Conservation (phyloP, 2,797 vertebrate species). For the Sebastolobus altivelis region DNA sequence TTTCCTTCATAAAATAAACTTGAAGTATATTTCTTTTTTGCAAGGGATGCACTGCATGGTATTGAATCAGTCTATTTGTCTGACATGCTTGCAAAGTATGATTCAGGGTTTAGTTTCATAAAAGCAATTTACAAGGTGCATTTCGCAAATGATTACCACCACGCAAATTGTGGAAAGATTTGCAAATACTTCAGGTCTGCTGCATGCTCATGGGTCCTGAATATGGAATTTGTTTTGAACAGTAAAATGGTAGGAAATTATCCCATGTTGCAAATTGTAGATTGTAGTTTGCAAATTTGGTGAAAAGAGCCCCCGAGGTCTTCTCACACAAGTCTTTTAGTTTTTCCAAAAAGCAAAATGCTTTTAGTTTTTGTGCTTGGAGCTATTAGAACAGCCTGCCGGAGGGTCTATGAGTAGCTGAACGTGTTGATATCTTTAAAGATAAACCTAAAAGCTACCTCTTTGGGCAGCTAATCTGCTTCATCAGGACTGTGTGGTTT, state of each 20-base stretch:
- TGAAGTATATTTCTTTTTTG: no score
- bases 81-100: neutral
- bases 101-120: neutral
- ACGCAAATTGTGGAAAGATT: neutral
- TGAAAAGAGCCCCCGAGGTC: neutral
- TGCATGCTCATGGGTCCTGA: neutral
- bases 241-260: neutral
- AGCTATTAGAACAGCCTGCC: neutral
- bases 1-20: no score
- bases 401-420: neutral
- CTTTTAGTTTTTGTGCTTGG: constrained; percentile 3
- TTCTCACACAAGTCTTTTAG: neutral
- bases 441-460: neutral
- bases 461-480: neutral
- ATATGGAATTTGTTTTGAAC: neutral
- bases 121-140: neutral
- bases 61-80: neutral
- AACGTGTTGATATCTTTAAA: neutral
- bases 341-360: neutral
- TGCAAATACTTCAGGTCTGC: neutral
- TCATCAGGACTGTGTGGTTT: neutral
- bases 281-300: neutral
- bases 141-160: neutral
- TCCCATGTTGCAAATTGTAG: neutral
- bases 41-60: neutral